Percentiles rank a stretch among this genome's conserved stretches.
Evolutionary conservation across 2,888 invertebrate genomes (phyloP).

Genomic region (Caenorhabditis sp.): DNA sequence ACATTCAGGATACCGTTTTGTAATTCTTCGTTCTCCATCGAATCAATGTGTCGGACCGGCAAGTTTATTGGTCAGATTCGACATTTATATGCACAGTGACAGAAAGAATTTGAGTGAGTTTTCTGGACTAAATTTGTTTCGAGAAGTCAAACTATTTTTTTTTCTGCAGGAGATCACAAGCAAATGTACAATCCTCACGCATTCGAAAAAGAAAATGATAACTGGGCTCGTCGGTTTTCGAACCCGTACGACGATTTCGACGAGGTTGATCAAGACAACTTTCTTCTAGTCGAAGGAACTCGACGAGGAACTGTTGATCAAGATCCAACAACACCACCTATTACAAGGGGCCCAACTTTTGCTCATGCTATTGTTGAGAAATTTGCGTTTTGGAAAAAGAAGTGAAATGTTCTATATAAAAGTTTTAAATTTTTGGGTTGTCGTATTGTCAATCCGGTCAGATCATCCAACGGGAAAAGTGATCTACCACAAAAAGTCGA

Average conservation of each 20-base stretch:
- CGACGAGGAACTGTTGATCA: constrained; percentile 17
- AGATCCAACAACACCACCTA: constrained; percentile 30
- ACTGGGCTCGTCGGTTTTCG: constrained; percentile 29
- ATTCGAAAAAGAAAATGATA: constrained; percentile 34
- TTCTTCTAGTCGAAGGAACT: constrained; percentile 29
- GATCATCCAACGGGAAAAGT: no score
- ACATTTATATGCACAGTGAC: constrained; percentile 34
- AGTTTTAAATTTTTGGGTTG: no score
- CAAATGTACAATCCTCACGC: constrained; percentile 40
- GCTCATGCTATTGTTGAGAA: constrained; percentile 25
- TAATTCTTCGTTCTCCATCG: constrained; percentile 48
- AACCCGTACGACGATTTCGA: constrained; percentile 33
- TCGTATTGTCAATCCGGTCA: no score
- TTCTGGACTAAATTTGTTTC: no score
- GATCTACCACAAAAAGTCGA: no score
- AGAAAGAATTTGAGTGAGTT: constrained; percentile 26
- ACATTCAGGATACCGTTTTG: constrained; percentile 50
- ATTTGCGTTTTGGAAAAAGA: constrained; percentile 36
- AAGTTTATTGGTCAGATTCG: constrained; percentile 45
- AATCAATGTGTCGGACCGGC: constrained; percentile 55
- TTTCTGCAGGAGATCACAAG: constrained; percentile 29
- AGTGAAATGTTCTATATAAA: no score
- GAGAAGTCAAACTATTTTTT: no score
- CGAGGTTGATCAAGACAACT: constrained; percentile 21
- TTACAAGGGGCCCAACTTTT: constrained; percentile 19